Conservation (phyloP, 2,113 vertebrate genomes). For the Ivindomyrus marchei region DNA sequence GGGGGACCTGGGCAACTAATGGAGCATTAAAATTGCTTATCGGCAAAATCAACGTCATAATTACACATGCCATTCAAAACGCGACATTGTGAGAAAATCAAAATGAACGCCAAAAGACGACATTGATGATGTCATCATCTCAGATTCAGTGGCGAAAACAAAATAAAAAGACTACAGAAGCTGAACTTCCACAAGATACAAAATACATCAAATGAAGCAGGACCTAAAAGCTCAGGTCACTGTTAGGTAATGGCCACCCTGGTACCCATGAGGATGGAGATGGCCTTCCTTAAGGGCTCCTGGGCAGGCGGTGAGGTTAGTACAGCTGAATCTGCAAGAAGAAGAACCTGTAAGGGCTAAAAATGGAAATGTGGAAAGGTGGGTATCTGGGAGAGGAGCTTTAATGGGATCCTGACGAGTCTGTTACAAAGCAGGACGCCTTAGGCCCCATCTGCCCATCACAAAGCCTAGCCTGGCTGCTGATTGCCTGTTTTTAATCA, state of each 20-base stretch:
- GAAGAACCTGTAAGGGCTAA: not conserved
- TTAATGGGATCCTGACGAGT: not conserved
- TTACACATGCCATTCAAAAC: not conserved
- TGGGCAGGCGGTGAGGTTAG: not conserved
- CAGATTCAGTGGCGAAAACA: not conserved
- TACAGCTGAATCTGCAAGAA: not conserved
- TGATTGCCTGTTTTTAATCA: slow-evolving; percentile 50
- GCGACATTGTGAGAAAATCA: not conserved
- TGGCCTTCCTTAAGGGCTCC: not conserved
- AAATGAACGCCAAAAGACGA: not conserved
- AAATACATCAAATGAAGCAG: not conserved
- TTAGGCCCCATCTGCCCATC: not conserved
- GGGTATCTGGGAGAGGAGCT: not conserved
- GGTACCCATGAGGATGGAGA: not conserved
- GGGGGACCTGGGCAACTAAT: not conserved
- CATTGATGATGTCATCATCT: not conserved
- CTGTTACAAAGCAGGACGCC: not conserved
- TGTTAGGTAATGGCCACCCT: not conserved
- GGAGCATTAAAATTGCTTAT: not conserved
- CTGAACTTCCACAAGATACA: not conserved
- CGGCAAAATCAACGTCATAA: not conserved
- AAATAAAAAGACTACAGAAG: not conserved
- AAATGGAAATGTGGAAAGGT: not conserved
- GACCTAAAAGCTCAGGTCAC: not conserved
- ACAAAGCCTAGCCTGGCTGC: slow-evolving; percentile 37